These are phyloP conservation scores for Cromileptes altivelis DNA, from an alignment of 2,113 vertebrate genomes.

Conservation along the genomic window DNA sequence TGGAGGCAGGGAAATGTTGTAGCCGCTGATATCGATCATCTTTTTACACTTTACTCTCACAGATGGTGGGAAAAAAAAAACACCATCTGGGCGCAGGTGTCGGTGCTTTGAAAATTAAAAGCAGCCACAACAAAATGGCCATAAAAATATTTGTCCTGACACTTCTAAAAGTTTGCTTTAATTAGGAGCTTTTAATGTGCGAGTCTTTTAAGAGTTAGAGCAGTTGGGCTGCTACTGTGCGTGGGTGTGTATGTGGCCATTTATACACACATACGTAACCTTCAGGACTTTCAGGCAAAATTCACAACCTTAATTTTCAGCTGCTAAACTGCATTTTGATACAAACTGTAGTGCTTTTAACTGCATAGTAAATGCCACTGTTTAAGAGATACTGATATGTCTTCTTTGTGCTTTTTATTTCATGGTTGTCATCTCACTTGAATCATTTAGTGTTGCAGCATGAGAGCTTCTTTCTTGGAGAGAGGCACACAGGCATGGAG, in stretches of 20 bases:
- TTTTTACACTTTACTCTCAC: slow-evolving; percentile 76
- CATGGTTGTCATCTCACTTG: slow-evolving; percentile 10
- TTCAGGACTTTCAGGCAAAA: neutral
- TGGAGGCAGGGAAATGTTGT: slow-evolving; percentile 74
- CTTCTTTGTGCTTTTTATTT: slow-evolving; percentile 11
- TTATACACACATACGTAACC: neutral
- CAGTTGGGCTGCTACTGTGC: neutral
- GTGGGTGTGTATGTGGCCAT: neutral
- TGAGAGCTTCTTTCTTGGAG: neutral
- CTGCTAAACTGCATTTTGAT: neutral
- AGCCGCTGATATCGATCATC: slow-evolving; percentile 81
- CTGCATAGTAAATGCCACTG: neutral
- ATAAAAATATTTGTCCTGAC: slow-evolving; percentile 50
- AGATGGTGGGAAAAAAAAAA: slow-evolving; percentile 60
- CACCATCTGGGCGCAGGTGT: slow-evolving; percentile 81
- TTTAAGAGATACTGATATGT: neutral
- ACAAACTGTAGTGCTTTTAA: neutral
- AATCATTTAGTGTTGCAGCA: neutral
- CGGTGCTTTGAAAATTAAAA: slow-evolving; percentile 64
- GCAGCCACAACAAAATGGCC: slow-evolving; percentile 40
- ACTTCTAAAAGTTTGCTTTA: slow-evolving; percentile 51
- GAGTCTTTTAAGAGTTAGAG: slow-evolving; percentile 25
- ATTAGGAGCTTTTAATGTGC: slow-evolving; percentile 21
- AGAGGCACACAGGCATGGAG: neutral
- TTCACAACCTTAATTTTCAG: neutral